phyloP scores from a whole-genome alignment of 2,797 vertebrate species.

The Tadarida brasiliensis region DNA sequence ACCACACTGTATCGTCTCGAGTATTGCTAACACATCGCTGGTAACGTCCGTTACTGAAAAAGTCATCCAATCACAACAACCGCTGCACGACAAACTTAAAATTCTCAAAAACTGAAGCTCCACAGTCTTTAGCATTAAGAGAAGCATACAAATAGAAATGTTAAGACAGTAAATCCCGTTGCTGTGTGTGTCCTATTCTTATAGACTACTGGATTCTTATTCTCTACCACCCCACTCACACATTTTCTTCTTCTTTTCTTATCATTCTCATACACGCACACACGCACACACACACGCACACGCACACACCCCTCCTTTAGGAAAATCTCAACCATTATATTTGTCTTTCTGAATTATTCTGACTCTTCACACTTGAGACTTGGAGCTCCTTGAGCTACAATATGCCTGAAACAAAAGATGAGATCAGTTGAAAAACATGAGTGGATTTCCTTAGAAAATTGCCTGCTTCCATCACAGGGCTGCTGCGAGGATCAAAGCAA shows the following conservation, averaged over 20 bases:
- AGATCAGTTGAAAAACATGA: constrained; percentile 60
- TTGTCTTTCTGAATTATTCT: constrained; percentile 70
- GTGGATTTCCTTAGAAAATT: constrained; percentile 71
- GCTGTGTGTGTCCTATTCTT: background rate
- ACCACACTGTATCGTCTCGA: background rate
- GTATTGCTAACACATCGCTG: background rate
- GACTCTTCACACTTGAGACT: constrained; percentile 71
- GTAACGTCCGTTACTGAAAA: background rate
- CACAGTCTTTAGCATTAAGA: background rate
- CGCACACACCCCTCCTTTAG: background rate
- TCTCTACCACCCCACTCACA: background rate
- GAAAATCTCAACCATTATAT: background rate
- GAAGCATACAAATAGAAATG: background rate
- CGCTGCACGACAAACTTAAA: background rate
- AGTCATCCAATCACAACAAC: background rate
- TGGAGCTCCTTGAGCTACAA: constrained; percentile 61
- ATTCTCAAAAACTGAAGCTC: background rate
- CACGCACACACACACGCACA: background rate
- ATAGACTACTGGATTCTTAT: background rate
- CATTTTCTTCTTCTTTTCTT: constrained; percentile 26
- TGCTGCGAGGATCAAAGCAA: constrained; percentile 70
- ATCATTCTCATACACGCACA: background rate
- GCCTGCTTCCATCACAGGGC: constrained; percentile 33
- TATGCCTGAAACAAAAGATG: constrained; percentile 72
- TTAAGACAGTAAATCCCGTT: background rate